Evolutionary conservation across 2,888 invertebrate species (phyloP).

Genomic region (Ectobius pallidus): DNA sequence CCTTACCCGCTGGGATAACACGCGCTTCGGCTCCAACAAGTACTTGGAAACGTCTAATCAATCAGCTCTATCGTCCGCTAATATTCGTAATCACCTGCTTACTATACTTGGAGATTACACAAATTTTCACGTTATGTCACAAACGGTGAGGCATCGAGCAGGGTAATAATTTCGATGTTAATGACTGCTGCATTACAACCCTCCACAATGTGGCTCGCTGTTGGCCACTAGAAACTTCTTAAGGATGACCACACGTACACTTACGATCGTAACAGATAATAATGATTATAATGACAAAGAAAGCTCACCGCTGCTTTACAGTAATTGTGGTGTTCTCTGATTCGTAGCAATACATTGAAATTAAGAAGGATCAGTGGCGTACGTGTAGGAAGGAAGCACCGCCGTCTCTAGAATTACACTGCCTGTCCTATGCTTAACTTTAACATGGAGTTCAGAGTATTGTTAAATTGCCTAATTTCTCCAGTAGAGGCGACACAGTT

Average conservation of each 20-base stretch:
- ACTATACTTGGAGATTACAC: not conserved
- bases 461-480: no score
- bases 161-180: not conserved
- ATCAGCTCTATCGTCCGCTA: no score
- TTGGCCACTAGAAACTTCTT: not conserved
- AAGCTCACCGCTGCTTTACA: not conserved
- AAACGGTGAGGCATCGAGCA: not conserved
- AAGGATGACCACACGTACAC: constrained; percentile 5
- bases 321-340: not conserved
- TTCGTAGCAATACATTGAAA: not conserved
- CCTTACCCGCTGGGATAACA: no score
- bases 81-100: not conserved
- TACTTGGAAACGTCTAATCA: no score
- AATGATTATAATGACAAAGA: not conserved
- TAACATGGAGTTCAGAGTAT: no score
- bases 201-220: no score
- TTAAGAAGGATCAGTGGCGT: no score
- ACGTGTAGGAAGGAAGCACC: no score
- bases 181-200: not conserved
- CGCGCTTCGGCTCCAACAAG: no score
- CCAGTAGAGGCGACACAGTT: no score
- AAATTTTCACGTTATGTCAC: not conserved
- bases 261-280: not conserved
- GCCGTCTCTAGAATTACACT: no score
- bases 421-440: no score